Evolutionary conservation across 2,797 vertebrate genomes (phyloP).

Genomic region (Galago senegalensis): DNA sequence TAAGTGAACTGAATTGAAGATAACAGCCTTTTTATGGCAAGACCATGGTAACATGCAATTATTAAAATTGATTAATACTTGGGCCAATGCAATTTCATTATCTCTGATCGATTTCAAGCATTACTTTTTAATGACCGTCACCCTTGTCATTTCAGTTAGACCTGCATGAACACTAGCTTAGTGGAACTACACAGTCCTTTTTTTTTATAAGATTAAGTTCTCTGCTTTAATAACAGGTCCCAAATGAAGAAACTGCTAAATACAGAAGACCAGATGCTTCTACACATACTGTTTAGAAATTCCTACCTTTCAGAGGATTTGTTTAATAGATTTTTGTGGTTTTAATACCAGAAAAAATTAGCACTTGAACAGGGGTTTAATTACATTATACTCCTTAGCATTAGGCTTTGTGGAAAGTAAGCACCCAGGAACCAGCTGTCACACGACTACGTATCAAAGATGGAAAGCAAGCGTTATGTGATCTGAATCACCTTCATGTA

Average conservation of each 20-base stretch:
- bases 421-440: not conserved
- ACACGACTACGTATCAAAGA: not conserved
- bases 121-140: slow-evolving; percentile 81
- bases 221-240: slow-evolving; percentile 76
- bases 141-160: slow-evolving; percentile 83
- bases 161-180: slow-evolving; percentile 78
- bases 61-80: slow-evolving; percentile 92
- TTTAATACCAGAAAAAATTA: slow-evolving; percentile 54
- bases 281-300: slow-evolving; percentile 76
- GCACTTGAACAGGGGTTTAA: not conserved
- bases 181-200: slow-evolving; percentile 75
- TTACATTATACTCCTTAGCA: not conserved
- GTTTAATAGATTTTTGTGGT: slow-evolving; percentile 77
- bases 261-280: slow-evolving; percentile 72
- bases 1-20: slow-evolving; percentile 86
- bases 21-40: slow-evolving; percentile 86
- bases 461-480: not conserved
- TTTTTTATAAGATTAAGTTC: slow-evolving; percentile 69
- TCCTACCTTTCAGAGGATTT: slow-evolving; percentile 67
- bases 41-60: slow-evolving; percentile 85
- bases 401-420: not conserved
- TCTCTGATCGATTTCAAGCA: slow-evolving; percentile 87
- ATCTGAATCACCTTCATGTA: not conserved
- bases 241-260: slow-evolving; percentile 78
- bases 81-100: slow-evolving; percentile 90